phyloP scores from a whole-genome alignment of 1,140 invertebrate genomes.

The Zaprionus camerounensis region DNA sequence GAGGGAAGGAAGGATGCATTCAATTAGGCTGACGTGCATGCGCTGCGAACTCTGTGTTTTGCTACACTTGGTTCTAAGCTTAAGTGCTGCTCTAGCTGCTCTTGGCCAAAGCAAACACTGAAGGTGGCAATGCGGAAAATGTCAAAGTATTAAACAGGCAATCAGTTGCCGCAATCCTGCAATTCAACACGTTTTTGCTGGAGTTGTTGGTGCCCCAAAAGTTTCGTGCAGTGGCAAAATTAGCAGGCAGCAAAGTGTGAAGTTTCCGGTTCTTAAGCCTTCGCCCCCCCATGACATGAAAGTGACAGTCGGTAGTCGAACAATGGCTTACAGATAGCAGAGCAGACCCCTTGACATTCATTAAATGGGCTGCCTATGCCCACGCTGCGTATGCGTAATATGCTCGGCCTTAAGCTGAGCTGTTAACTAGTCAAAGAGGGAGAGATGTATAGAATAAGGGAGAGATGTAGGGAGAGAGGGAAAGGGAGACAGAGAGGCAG shows the following conservation, averaged over 20 bases:
- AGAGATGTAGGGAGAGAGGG: neutral
- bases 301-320: conserved; percentile 59
- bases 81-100: conserved; percentile 46
- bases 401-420: conserved; percentile 29
- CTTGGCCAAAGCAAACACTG: conserved; percentile 25
- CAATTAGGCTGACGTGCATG: conserved; percentile 15
- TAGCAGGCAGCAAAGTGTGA: conserved; percentile 61
- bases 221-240: conserved; percentile 56
- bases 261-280: conserved; percentile 62
- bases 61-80: conserved; percentile 23
- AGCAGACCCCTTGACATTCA: conserved; percentile 26
- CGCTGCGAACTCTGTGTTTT: conserved; percentile 19
- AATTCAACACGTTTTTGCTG: neutral
- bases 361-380: conserved; percentile 15
- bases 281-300: conserved; percentile 37
- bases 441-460: neutral
- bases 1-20: neutral
- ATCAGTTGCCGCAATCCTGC: neutral
- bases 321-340: conserved; percentile 54
- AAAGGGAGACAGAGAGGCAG: neutral
- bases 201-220: conserved; percentile 25
- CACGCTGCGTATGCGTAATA: conserved; percentile 17
- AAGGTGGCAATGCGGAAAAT: conserved; percentile 39
- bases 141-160: conserved; percentile 40
- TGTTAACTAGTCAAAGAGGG: conserved; percentile 29